Base-by-base conservation (phyloP, 2,888 invertebrate species). In the Pristionchus fissidentatus region DNA sequence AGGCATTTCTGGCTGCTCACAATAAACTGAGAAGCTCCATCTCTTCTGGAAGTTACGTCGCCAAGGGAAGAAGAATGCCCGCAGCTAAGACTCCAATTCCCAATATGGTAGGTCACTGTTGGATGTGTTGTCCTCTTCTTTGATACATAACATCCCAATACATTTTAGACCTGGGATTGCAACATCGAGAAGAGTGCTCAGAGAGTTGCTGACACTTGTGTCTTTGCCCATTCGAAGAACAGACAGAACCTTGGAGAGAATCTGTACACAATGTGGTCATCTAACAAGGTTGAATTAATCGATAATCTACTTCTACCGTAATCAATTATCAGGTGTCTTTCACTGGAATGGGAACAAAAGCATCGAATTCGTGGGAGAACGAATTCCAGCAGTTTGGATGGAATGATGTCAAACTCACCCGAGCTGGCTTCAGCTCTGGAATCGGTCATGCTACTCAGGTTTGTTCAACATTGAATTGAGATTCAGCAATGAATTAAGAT, bases 111-210 rank as follows among this genome's bases (percentile, higher is more conserved):
- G 22, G 52, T 52, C n/a, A 22, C n/a, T 15, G n/a, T n/a, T n/a
- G n/a, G n/a, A n/a, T n/a, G n/a, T n/a, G n/a, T n/a, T n/a, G n/a
- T n/a, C n/a, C n/a, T n/a, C n/a, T n/a, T n/a, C n/a, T n/a, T n/a
- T n/a, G n/a, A n/a, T n/a, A n/a, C n/a, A n/a, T n/a, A n/a, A n/a
- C n/a, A n/a, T n/a, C n/a, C n/a, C n/a, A n/a, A n/a, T n/a, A n/a
- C n/a, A n/a, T n/a, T n/a, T 15, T 52, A 57, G 57, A 66, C 41
- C 38, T 70, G 26, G 26, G 22, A 70, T n/a, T 70, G 70, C 22
- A n/a, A 15, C 35, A n/a, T 70, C 41, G 70, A 70, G 26, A 70
- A 70, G 70, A 70, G 70, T 41, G 70, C 70, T 22, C 70, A 70
- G 41, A 32, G 38, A 38, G 70, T 41, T 1, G 26, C 26, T 22